phyloP scores from a whole-genome alignment of 2,113 vertebrate genomes.

The Tetraodon nigroviridis region DNA sequence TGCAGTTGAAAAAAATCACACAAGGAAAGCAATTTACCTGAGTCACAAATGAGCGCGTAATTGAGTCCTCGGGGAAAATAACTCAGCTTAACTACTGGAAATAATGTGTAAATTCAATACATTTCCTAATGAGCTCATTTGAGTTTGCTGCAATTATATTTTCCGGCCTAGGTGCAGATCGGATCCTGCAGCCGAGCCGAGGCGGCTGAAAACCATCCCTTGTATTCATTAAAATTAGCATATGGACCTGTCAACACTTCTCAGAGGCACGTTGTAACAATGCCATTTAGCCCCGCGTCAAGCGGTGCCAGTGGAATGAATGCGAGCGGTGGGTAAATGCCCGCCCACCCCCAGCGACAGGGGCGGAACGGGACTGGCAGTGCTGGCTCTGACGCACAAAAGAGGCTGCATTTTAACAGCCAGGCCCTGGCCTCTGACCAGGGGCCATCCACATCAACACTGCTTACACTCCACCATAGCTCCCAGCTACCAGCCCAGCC shows the following conservation, averaged over 20 bases:
- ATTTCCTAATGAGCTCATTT: slow-evolving; percentile 96
- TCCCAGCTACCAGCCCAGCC: slow-evolving; percentile 63
- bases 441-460: slow-evolving; percentile 73
- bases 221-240: slow-evolving; percentile 99
- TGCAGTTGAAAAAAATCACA: slow-evolving; percentile 72
- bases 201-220: slow-evolving; percentile 77
- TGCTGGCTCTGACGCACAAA: slow-evolving; percentile 74
- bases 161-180: slow-evolving; percentile 76
- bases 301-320: slow-evolving; percentile 92
- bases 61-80: slow-evolving; percentile 94
- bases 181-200: slow-evolving; percentile 87
- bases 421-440: slow-evolving; percentile 74
- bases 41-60: slow-evolving; percentile 82
- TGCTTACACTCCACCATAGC: slow-evolving; percentile 68
- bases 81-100: slow-evolving; percentile 97
- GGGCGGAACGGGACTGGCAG: slow-evolving; percentile 74
- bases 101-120: slow-evolving; percentile 96
- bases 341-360: slow-evolving; percentile 79
- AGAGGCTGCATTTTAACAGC: slow-evolving; percentile 70
- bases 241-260: slow-evolving; percentile 99
- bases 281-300: slow-evolving; percentile 97
- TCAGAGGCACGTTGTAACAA: slow-evolving; percentile 92
- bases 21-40: slow-evolving; percentile 79
- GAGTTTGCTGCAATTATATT: slow-evolving; percentile 71
- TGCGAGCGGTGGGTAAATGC: slow-evolving; percentile 82